phyloP scores from a whole-genome alignment of 2,888 invertebrate genomes.

The Lasioglossum marginatum region DNA sequence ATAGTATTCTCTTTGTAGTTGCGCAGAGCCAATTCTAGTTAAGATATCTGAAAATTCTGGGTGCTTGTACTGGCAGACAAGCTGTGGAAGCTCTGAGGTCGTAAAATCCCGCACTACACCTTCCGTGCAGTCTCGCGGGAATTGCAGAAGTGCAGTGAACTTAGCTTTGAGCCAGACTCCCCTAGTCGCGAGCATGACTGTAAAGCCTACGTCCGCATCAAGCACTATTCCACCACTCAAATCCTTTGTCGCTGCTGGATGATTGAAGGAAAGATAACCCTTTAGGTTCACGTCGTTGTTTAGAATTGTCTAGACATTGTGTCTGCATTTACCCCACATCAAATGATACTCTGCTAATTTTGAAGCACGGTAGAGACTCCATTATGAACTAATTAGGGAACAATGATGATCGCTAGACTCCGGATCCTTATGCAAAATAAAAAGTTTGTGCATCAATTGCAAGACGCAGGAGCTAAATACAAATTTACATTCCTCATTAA shows the following conservation, averaged over 20 bases:
- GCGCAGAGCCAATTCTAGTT: not conserved
- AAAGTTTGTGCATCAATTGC: no score
- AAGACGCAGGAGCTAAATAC: no score
- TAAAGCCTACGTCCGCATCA: not conserved
- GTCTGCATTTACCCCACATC: not conserved
- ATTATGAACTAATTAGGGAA: not conserved
- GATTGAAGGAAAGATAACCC: not conserved
- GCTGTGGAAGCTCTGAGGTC: not conserved
- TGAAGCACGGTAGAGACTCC: not conserved
- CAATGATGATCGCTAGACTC: not conserved
- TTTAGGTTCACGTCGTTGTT: not conserved
- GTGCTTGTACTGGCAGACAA: not conserved
- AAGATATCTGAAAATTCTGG: not conserved
- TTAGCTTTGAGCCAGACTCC: slow-evolving; percentile 1
- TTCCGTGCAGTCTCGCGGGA: not conserved
- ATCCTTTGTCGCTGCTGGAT: no score
- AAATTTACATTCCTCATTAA: no score
- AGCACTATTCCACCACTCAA: slow-evolving; percentile 6
- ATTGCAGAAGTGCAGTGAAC: not conserved
- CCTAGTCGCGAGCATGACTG: not conserved
- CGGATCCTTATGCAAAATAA: no score
- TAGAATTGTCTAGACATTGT: no score
- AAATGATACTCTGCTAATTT: not conserved
- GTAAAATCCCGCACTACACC: not conserved
- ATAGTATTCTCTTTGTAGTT: not conserved